Percentiles rank a stretch among this genome's conserved stretches.
phyloP scores from a whole-genome alignment of 2,797 vertebrate species.

The Darevskia mixta region DNA sequence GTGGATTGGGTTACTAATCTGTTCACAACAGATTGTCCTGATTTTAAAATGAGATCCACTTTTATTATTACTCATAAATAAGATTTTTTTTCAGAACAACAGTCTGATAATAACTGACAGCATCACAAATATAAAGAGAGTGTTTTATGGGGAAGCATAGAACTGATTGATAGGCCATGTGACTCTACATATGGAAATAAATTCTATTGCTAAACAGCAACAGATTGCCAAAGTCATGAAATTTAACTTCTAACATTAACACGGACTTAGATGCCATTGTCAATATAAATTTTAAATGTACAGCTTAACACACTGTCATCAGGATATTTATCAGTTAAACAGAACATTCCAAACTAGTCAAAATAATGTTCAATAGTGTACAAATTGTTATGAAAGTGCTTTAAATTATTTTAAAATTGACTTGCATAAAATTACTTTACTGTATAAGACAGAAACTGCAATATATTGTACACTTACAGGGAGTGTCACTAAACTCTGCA shows the following conservation, averaged over 20 bases:
- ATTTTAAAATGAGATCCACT: neutral
- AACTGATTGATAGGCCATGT: rapidly evolving
- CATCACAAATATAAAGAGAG: slow-evolving; percentile 25
- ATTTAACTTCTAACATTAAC: slow-evolving; percentile 52
- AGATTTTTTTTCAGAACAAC: neutral
- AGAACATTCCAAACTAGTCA: slow-evolving; percentile 43
- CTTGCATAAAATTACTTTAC: slow-evolving; percentile 21
- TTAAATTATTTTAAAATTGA: slow-evolving; percentile 47
- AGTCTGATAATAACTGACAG: slow-evolving; percentile 5
- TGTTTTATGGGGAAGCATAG: slow-evolving; percentile 6
- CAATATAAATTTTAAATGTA: slow-evolving; percentile 63
- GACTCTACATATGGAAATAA: slow-evolving; percentile 43
- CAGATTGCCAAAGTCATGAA: slow-evolving; percentile 52
- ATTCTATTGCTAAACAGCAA: slow-evolving; percentile 55
- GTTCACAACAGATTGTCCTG: neutral
- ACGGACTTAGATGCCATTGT: slow-evolving; percentile 45
- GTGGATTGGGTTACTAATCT: neutral
- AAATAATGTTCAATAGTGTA: slow-evolving; percentile 50
- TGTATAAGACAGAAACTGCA: slow-evolving; percentile 17
- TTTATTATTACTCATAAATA: slow-evolving; percentile 6
- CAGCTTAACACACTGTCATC: slow-evolving; percentile 39
- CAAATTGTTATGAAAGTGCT: slow-evolving; percentile 42
- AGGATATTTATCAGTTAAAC: slow-evolving; percentile 30
- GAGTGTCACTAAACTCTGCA: neutral
- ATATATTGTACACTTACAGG: neutral